Percentiles rank a stretch among this genome's conserved stretches.
Evolutionary conservation across 2,888 invertebrate species (phyloP).

Genomic region (Lepidochrysops patricia): DNA sequence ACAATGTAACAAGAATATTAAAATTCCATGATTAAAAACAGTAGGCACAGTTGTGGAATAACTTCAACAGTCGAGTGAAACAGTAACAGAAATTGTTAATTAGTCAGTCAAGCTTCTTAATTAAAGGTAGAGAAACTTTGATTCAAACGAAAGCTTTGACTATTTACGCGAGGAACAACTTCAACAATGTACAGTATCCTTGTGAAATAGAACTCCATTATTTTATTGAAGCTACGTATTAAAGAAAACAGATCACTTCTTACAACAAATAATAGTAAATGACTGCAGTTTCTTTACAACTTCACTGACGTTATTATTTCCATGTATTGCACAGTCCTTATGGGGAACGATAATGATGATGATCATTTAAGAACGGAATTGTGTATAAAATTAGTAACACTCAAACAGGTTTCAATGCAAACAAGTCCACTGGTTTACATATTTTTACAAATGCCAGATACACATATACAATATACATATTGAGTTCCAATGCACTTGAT

Average conservation of each 20-base stretch:
- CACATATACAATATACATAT: background rate
- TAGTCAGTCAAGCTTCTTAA: background rate
- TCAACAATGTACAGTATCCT: background rate
- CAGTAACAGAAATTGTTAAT: background rate
- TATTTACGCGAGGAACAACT: background rate
- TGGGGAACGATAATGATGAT: background rate
- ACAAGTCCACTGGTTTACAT: background rate
- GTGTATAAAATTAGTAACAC: conserved; percentile 3
- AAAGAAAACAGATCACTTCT: too few species aligned
- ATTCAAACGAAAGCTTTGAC: background rate
- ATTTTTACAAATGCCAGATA: conserved; percentile 10
- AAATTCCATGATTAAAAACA: too few species aligned
- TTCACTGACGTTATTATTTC: too few species aligned
- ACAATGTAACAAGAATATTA: too few species aligned
- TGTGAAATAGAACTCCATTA: too few species aligned
- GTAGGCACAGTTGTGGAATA: background rate
- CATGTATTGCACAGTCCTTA: too few species aligned
- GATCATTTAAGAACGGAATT: conserved; percentile 4
- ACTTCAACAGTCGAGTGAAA: background rate
- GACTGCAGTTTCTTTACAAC: too few species aligned
- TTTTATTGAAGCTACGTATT: too few species aligned
- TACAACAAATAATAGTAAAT: too few species aligned
- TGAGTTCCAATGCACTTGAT: conserved; percentile 2
- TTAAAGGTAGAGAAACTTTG: background rate
- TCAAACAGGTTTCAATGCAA: conserved; percentile 7